phyloP scores from a whole-genome alignment of 2,797 vertebrate genomes.

The Fistularia tabacaria region DNA sequence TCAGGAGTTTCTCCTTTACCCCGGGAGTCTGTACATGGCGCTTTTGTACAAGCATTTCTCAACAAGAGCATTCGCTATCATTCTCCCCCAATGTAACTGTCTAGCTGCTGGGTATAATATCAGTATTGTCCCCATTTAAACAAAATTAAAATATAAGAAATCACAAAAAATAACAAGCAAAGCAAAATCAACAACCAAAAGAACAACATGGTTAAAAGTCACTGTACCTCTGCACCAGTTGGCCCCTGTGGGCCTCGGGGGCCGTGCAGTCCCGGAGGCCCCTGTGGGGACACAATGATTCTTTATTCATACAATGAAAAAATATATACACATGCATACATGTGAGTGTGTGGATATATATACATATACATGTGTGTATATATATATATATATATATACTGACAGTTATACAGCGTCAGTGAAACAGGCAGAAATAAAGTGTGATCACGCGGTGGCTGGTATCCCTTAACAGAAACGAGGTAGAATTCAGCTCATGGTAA shows the following conservation, averaged over 20 bases:
- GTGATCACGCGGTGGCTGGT: not conserved
- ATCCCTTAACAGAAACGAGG: conserved; percentile 36
- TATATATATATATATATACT: not conserved
- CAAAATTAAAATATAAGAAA: too few species aligned
- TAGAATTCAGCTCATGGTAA: conserved; percentile 32
- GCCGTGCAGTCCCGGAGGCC: conserved; percentile 86
- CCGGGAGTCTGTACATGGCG: not conserved
- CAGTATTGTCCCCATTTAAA: too few species aligned
- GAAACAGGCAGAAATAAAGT: not conserved
- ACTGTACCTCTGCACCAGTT: conserved; percentile 82
- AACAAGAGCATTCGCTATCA: not conserved
- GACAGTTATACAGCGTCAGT: conserved; percentile 12
- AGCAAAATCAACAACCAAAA: not conserved
- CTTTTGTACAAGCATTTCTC: not conserved
- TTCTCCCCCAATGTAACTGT: not conserved
- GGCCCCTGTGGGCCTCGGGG: conserved; percentile 84
- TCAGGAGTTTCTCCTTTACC: not conserved
- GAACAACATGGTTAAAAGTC: not conserved
- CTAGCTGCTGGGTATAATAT: too few species aligned
- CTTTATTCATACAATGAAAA: too few species aligned
- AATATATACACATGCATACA: too few species aligned
- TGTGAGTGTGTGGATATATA: too few species aligned
- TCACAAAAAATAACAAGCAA: not conserved
- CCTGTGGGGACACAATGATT: conserved; percentile 70
- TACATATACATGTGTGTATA: too few species aligned